phyloP scores from a whole-genome alignment of 2,113 vertebrate species.

The Panthera tigris region DNA sequence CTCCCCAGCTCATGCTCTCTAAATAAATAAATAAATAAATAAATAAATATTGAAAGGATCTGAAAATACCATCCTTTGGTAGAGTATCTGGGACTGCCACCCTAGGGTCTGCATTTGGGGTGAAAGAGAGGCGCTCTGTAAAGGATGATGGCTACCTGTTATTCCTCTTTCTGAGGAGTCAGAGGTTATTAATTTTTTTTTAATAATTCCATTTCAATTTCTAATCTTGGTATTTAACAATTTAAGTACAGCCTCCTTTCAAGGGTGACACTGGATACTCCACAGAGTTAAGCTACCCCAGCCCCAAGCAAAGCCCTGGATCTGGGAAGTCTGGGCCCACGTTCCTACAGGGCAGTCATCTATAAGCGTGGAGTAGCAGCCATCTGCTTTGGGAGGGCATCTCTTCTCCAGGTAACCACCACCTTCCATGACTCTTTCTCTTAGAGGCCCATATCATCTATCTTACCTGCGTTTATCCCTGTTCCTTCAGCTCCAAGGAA shows the following conservation, averaged over 20 bases:
- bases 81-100: not conserved
- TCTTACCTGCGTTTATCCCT: not conserved
- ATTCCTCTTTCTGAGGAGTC: not conserved
- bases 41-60: not conserved
- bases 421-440: not conserved
- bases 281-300: not conserved
- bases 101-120: not conserved
- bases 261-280: not conserved
- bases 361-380: not conserved
- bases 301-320: not conserved
- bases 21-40: too few relatives aligned
- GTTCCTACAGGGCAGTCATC: not conserved
- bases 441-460: not conserved
- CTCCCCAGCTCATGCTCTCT: too few relatives aligned
- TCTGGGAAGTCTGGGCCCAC: not conserved
- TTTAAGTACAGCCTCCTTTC: not conserved
- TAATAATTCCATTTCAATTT: not conserved
- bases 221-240: not conserved
- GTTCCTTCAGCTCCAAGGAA: not conserved
- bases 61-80: not conserved
- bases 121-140: accelerated
- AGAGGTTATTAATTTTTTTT: not conserved
- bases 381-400: not conserved
- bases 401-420: not conserved
- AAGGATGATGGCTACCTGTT: not conserved